phyloP scores from a whole-genome alignment of 2,113 vertebrate genomes.

The Vanacampus margaritifer region DNA sequence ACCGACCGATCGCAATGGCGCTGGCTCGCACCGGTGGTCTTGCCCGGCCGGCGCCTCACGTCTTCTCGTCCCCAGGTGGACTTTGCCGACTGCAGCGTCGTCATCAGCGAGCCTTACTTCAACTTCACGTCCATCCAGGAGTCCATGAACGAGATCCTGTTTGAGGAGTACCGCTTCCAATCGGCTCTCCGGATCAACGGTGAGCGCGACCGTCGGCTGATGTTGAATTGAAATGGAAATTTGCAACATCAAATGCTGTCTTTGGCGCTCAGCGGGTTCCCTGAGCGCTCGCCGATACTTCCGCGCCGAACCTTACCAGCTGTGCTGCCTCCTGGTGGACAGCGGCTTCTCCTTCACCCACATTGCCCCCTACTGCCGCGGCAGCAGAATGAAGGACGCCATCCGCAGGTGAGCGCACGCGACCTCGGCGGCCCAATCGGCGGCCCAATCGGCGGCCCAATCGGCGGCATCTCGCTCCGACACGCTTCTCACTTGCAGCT shows the following conservation, averaged over 20 bases:
- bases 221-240: too few relatives aligned
- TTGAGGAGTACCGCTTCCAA: slow-evolving; percentile 99
- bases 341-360: slow-evolving; percentile 97
- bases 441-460: too few relatives aligned
- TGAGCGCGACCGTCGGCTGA: slow-evolving; percentile 56
- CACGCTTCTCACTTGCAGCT: too few relatives aligned
- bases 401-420: slow-evolving; percentile 87
- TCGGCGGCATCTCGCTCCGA: too few relatives aligned
- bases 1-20: slow-evolving; percentile 2
- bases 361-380: slow-evolving; percentile 90
- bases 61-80: slow-evolving; percentile 78
- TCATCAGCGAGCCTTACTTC: slow-evolving; percentile 96
- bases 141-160: slow-evolving; percentile 98
- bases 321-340: slow-evolving; percentile 94
- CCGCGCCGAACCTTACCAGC: slow-evolving; percentile 81
- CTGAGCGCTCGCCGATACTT: slow-evolving; percentile 91
- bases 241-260: too few relatives aligned
- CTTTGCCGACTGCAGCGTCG: slow-evolving; percentile 89
- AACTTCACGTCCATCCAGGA: slow-evolving; percentile 98
- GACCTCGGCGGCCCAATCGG: too few relatives aligned
- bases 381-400: slow-evolving; percentile 93
- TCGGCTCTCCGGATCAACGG: slow-evolving; percentile 89
- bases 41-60: too few relatives aligned
- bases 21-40: too few relatives aligned
- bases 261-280: slow-evolving; percentile 84